These are phyloP conservation scores for Natrix natrix DNA, from an alignment of 2,797 vertebrate species.

Conservation along the genomic window DNA sequence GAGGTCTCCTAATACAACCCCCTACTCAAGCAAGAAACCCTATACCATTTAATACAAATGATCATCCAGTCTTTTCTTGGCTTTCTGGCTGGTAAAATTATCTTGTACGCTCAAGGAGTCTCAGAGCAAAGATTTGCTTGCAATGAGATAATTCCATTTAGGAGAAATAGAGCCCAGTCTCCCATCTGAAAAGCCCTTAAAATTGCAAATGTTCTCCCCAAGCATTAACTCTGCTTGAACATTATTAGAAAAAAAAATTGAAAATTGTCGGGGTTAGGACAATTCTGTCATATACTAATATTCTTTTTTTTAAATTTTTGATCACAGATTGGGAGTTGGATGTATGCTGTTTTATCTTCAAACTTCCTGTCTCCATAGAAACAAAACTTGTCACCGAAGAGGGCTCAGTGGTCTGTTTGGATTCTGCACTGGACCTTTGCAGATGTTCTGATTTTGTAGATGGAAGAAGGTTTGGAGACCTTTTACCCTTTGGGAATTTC, in stretches of 20 bases:
- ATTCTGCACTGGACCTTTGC: not conserved
- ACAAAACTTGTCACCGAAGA: not conserved
- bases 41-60: not conserved
- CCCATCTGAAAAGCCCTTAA: not conserved
- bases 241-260: not conserved
- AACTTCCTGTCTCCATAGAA: not conserved
- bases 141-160: not conserved
- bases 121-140: not conserved
- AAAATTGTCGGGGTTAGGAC: not conserved
- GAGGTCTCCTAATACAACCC: not conserved
- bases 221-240: not conserved
- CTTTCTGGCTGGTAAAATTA: not conserved
- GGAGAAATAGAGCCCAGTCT: not conserved
- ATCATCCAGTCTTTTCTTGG: not conserved
- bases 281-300: not conserved
- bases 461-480: not conserved
- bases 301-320: not conserved
- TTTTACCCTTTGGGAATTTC: not conserved
- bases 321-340: not conserved
- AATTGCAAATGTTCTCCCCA: not conserved
- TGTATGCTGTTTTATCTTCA: not conserved
- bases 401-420: not conserved
- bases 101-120: not conserved
- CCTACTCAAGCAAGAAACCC: not conserved
- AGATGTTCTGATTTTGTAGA: not conserved